Percentiles rank a stretch among this genome's conserved stretches.
Conservation (phyloP, 1,140 invertebrate genomes). For the Nasonia vitripennis region DNA sequence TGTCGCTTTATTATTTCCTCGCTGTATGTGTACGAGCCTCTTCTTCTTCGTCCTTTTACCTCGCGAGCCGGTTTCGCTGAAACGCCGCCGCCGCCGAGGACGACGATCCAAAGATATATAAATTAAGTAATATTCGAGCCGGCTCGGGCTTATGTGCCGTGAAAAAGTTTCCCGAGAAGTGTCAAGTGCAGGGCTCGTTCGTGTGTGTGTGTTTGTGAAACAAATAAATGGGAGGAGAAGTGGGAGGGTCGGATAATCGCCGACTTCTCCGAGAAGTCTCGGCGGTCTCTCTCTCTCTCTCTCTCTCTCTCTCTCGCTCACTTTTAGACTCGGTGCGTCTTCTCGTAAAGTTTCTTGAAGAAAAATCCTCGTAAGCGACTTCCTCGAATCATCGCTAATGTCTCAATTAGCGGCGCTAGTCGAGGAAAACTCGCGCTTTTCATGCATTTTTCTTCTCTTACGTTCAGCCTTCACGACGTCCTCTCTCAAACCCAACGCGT, state of each 20-base stretch:
- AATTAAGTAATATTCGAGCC: slow-evolving; percentile 39
- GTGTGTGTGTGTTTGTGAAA: slow-evolving; percentile 26
- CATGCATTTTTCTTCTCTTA: neutral
- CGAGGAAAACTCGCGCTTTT: neutral
- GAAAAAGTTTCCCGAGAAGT: slow-evolving; percentile 48
- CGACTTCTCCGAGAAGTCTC: slow-evolving; percentile 39
- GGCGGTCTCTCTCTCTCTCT: neutral
- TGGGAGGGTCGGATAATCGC: slow-evolving; percentile 40
- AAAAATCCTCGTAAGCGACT: neutral
- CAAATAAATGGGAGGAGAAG: slow-evolving; percentile 45
- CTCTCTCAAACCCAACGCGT: neutral
- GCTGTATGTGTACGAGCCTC: neutral
- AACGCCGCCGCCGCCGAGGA: slow-evolving; percentile 27
- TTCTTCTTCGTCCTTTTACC: neutral
- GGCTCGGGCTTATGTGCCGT: slow-evolving; percentile 35
- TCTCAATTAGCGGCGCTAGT: neutral
- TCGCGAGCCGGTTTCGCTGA: slow-evolving; percentile 29
- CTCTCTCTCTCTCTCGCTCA: neutral
- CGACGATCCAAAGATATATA: slow-evolving; percentile 42
- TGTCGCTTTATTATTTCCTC: neutral
- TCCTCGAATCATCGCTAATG: neutral
- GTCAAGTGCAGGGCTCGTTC: slow-evolving; percentile 35
- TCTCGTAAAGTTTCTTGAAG: neutral
- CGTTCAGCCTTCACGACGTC: too few species aligned
- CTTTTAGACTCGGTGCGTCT: neutral